Evolutionary conservation across 2,888 invertebrate species (phyloP).

Genomic region (Lepidochrysops patricia): DNA sequence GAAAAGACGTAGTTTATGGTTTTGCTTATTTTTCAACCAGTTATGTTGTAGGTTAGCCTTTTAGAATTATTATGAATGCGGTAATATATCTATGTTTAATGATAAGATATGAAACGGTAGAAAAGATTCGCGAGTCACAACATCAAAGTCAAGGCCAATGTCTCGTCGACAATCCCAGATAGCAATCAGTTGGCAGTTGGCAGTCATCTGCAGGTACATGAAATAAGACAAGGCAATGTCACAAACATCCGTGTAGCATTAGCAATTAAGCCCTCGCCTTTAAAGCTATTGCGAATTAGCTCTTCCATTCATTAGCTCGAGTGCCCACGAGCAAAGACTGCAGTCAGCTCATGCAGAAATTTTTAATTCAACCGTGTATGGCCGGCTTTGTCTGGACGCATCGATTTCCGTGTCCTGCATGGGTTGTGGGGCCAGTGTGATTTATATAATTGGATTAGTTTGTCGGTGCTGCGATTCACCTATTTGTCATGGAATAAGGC

Average conservation of each 20-base stretch:
- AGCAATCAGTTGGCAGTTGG: not conserved
- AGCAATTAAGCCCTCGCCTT: not conserved
- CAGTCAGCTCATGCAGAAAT: conserved; percentile 9
- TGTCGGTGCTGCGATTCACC: not conserved
- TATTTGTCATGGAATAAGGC: not conserved
- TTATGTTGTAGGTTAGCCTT: not conserved
- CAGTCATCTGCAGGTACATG: not conserved
- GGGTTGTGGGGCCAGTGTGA: not conserved
- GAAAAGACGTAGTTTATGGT: not conserved
- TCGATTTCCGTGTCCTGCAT: conserved; percentile 43
- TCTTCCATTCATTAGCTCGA: conserved; percentile 1
- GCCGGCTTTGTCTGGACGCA: conserved; percentile 60
- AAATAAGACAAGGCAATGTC: not conserved
- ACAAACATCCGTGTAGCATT: not conserved
- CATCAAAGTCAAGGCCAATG: not conserved
- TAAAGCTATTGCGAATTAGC: not conserved
- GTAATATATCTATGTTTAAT: no score
- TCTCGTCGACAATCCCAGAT: not conserved
- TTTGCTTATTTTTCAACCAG: not conserved
- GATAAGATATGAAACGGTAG: not conserved
- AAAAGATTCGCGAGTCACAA: not conserved
- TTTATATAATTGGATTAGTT: conserved; percentile 21
- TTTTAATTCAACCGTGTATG: conserved; percentile 28
- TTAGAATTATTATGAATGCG: no score
- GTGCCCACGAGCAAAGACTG: not conserved